Conservation (phyloP, 2,797 vertebrate species). For the Meriones psammophilus region DNA sequence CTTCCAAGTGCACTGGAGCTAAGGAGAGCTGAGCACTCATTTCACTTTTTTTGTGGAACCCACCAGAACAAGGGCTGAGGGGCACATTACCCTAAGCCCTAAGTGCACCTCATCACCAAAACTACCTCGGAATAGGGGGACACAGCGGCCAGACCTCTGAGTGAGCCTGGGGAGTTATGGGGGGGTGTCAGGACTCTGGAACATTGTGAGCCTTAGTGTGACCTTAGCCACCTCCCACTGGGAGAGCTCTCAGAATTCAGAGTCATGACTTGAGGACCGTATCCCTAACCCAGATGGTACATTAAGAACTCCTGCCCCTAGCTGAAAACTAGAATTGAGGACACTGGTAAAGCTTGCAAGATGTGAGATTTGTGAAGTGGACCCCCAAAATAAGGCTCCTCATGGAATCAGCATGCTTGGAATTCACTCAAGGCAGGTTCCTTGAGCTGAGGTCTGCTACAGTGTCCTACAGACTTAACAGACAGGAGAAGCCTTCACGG, state of each 20-base stretch:
- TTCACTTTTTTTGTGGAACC: background rate
- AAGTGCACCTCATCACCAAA: background rate
- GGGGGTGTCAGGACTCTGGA: background rate
- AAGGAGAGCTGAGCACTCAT: background rate
- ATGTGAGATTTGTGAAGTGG: background rate
- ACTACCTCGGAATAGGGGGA: accelerated
- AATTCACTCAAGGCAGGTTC: background rate
- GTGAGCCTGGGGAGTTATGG: background rate
- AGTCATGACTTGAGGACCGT: background rate
- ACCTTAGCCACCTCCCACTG: background rate
- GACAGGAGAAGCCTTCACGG: background rate
- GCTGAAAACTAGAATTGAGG: background rate
- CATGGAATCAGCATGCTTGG: background rate
- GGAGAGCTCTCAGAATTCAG: background rate
- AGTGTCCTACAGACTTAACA: background rate
- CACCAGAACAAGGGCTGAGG: no score
- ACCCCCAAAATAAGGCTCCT: background rate
- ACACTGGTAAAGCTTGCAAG: background rate
- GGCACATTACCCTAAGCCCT: no score
- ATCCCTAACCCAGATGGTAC: background rate
- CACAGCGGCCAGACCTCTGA: background rate
- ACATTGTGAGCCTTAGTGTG: background rate
- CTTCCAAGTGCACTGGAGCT: no score
- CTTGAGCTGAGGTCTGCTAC: background rate
- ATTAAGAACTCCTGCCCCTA: background rate